Conservation (phyloP, 2,888 invertebrate species). For the Hypomecis punctinalis region DNA sequence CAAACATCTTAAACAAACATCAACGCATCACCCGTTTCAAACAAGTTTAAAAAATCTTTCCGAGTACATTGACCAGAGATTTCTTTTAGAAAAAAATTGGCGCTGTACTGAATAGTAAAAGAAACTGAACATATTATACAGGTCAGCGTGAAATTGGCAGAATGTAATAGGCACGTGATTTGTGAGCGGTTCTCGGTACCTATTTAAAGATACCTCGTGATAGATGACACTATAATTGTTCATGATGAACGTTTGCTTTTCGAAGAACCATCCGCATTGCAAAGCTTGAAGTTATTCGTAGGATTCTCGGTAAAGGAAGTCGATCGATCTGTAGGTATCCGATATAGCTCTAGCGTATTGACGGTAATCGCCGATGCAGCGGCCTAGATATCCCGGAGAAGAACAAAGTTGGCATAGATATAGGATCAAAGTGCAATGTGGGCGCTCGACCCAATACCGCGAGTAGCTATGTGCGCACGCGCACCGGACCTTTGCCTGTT, state of each 20-base stretch:
- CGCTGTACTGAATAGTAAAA: slow-evolving; percentile 46
- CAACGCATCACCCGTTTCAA: slow-evolving; percentile 47
- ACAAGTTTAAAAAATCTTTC: slow-evolving; percentile 43
- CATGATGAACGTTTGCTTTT: slow-evolving; percentile 19
- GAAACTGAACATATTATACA: slow-evolving; percentile 36
- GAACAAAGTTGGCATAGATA: slow-evolving; percentile 83
- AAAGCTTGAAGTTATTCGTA: slow-evolving; percentile 14
- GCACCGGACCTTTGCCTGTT: slow-evolving; percentile 69
- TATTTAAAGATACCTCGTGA: slow-evolving; percentile 39
- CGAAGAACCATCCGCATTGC: slow-evolving; percentile 6
- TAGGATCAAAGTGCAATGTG: slow-evolving; percentile 83
- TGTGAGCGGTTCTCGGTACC: slow-evolving; percentile 26
- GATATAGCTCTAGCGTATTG: slow-evolving; percentile 61
- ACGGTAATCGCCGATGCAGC: slow-evolving; percentile 64
- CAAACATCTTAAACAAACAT: slow-evolving; percentile 69
- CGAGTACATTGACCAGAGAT: slow-evolving; percentile 51
- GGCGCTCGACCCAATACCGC: slow-evolving; percentile 82
- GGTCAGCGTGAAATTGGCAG: slow-evolving; percentile 49
- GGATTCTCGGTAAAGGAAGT: slow-evolving; percentile 38
- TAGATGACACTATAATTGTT: slow-evolving; percentile 31
- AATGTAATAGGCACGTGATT: slow-evolving; percentile 39
- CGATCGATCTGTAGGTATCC: slow-evolving; percentile 50
- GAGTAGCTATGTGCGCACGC: slow-evolving; percentile 69
- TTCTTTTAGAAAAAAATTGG: slow-evolving; percentile 50
- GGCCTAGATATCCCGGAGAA: slow-evolving; percentile 78